phyloP scores from a whole-genome alignment of 2,113 vertebrate genomes.

The Acanthochromis polyacanthus region DNA sequence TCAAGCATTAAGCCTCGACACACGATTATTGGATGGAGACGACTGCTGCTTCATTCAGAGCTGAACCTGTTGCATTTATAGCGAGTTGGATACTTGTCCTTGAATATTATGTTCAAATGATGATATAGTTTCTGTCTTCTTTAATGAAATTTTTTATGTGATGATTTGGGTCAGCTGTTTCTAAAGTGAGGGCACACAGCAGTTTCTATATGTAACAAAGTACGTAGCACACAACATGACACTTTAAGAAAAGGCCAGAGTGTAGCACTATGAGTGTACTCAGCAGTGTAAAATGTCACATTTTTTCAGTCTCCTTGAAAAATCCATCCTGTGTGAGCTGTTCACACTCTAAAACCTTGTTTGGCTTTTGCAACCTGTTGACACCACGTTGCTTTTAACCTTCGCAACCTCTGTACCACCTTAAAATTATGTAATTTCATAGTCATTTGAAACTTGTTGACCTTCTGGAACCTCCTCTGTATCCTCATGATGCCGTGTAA shows the following conservation, averaged over 20 bases:
- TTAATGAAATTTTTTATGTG: conserved; percentile 9
- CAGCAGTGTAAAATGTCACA: conserved; percentile 27
- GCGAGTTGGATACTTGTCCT: not conserved
- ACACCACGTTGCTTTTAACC: conserved; percentile 41
- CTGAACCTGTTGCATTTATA: not conserved
- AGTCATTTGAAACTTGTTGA: conserved; percentile 49
- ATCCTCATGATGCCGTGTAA: conserved; percentile 14
- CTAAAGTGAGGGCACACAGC: conserved; percentile 1
- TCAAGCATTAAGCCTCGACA: not conserved
- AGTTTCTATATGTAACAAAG: conserved; percentile 10
- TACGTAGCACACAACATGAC: conserved; percentile 38
- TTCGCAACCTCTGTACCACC: conserved; percentile 19
- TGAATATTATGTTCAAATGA: conserved; percentile 9
- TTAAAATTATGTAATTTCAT: conserved; percentile 25
- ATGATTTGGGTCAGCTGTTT: not conserved
- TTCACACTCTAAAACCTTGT: conserved; percentile 43
- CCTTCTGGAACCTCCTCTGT: conserved; percentile 34
- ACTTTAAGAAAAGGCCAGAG: conserved; percentile 28
- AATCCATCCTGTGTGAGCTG: conserved; percentile 38
- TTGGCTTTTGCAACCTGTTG: conserved; percentile 42
- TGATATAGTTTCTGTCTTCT: not conserved
- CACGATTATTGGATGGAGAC: not conserved
- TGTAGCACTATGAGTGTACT: conserved; percentile 41
- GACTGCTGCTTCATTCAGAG: not conserved
- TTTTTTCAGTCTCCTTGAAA: conserved; percentile 29